A percentile compares a stretch with the other conserved stretches of the same genome.
Conservation (phyloP, 1,140 invertebrate species). For the Danaus plexippus region DNA sequence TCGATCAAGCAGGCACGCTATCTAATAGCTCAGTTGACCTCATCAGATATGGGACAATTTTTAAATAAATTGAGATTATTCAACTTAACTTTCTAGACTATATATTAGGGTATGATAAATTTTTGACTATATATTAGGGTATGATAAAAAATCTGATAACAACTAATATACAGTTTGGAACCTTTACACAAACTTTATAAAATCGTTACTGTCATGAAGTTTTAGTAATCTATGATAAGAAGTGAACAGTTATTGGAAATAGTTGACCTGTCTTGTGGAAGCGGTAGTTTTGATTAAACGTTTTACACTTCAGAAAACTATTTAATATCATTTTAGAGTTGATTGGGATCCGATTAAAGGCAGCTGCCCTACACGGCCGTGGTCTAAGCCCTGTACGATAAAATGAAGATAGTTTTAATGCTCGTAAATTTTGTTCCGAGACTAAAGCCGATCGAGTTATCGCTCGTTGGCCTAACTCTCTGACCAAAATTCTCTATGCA, state of each 20-base stretch:
- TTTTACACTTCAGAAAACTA: conserved; percentile 56
- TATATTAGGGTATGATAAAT: too few species aligned
- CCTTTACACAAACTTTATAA: too few species aligned
- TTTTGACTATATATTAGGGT: too few species aligned
- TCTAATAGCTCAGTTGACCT: conserved; percentile 36
- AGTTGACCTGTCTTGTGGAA: conserved; percentile 27
- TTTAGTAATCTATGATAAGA: too few species aligned
- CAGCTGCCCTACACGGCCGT: conserved; percentile 39
- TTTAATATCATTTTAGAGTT: conserved; percentile 51
- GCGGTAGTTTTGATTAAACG: conserved; percentile 55
- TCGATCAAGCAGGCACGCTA: conserved; percentile 44
- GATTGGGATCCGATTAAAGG: conserved; percentile 61
- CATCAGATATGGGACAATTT: conserved; percentile 20
- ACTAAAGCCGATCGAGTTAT: conserved; percentile 51
- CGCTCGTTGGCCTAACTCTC: conserved; percentile 45
- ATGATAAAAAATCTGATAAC: too few species aligned
- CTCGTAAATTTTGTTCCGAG: conserved; percentile 61
- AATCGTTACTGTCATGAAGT: too few species aligned
- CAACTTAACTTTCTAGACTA: too few species aligned
- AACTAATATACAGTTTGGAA: too few species aligned
- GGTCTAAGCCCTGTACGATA: conserved; percentile 43
- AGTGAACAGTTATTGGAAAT: too few species aligned
- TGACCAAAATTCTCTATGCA: conserved; percentile 37
- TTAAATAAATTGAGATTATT: too few species aligned
- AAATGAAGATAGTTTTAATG: conserved; percentile 66